Conservation (phyloP, 1,140 invertebrate species). For the Eciton burchellii region DNA sequence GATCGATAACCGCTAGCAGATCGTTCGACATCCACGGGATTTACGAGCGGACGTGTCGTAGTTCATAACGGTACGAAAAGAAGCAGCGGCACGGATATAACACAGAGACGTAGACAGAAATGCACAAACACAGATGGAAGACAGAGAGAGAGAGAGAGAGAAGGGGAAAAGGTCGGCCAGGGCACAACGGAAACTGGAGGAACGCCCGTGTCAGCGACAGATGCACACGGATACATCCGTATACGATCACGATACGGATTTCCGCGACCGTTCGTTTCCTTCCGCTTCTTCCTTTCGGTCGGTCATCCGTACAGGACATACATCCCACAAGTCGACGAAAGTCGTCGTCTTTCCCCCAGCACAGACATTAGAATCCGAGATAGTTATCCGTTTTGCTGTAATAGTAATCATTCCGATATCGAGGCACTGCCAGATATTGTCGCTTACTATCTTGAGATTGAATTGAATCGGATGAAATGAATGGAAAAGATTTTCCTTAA, state of each 20-base stretch:
- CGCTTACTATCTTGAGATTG: too few species aligned
- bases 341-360: neutral
- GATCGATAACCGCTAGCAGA: constrained; percentile 63
- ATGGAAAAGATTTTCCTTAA: too few species aligned
- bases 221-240: too few species aligned
- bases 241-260: constrained; percentile 66
- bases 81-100: constrained; percentile 50
- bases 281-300: constrained; percentile 27
- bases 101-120: neutral
- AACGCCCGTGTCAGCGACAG: constrained; percentile 63
- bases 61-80: constrained; percentile 70
- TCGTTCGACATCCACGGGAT: constrained; percentile 63
- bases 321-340: neutral
- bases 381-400: neutral
- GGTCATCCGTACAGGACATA: constrained; percentile 6
- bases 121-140: constrained; percentile 10
- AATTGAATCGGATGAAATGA: too few species aligned
- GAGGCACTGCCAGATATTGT: too few species aligned
- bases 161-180: neutral
- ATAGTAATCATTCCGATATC: neutral
- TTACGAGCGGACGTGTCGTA: constrained; percentile 67
- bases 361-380: constrained; percentile 24
- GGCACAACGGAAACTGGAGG: constrained; percentile 43
- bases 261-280: constrained; percentile 38
- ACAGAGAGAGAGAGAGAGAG: constrained; percentile 47